Evolutionary conservation across 2,113 vertebrate species (phyloP).

Genomic region (Burhinus bistriatus): DNA sequence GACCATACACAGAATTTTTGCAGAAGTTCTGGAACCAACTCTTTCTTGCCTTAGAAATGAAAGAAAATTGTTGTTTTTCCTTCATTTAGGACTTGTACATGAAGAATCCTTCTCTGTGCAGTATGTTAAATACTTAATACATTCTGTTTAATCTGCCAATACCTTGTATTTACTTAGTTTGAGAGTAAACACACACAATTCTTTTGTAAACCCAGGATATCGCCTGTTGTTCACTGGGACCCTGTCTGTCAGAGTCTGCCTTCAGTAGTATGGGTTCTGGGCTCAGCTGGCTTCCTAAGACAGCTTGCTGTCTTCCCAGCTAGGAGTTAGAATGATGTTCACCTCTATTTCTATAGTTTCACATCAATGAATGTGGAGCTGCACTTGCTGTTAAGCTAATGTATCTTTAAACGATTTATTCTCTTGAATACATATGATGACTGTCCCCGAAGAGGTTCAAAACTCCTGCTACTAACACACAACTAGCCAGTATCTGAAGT

Average conservation of each 20-base stretch:
- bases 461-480: background rate
- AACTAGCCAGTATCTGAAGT: background rate
- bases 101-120: background rate
- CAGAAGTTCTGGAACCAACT: background rate
- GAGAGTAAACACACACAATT: background rate
- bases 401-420: background rate
- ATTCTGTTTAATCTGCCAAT: background rate
- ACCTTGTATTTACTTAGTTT: background rate
- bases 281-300: background rate
- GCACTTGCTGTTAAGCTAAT: background rate
- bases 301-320: background rate
- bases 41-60: background rate
- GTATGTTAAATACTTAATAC: background rate
- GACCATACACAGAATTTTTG: background rate
- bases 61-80: background rate
- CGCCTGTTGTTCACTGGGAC: background rate
- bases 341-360: background rate
- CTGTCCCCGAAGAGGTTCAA: background rate
- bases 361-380: background rate
- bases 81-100: background rate
- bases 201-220: background rate
- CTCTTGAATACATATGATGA: background rate
- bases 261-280: background rate
- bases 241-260: background rate
- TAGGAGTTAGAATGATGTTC: background rate